These are phyloP conservation scores for Cotesia glomerata DNA, from an alignment of 1,140 invertebrate genomes.

Conservation along the genomic window DNA sequence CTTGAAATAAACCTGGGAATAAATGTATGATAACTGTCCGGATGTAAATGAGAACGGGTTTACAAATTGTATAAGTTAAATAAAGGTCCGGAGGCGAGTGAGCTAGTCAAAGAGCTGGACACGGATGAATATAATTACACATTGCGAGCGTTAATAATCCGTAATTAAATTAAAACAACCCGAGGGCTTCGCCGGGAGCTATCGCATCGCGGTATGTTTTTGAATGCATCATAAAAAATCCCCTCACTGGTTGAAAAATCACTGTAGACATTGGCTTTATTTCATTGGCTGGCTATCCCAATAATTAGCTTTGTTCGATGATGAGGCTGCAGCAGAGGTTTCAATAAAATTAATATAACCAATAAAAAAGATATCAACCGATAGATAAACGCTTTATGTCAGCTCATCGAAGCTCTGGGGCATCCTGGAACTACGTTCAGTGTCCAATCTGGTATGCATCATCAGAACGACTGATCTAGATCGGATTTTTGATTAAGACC, in stretches of 20 bases:
- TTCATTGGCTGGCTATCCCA: too few species aligned
- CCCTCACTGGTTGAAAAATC: not conserved
- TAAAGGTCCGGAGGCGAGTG: conserved; percentile 27
- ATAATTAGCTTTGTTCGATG: too few species aligned
- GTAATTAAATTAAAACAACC: conserved; percentile 48
- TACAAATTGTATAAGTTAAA: conserved; percentile 42
- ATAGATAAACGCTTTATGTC: not conserved
- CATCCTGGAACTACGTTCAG: not conserved
- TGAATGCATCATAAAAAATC: not conserved
- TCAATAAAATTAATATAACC: conserved; percentile 18
- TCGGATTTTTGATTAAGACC: conserved; percentile 35
- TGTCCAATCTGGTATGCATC: conserved; percentile 33
- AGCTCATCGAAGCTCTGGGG: conserved; percentile 21
- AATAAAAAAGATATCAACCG: not conserved
- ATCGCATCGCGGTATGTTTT: not conserved
- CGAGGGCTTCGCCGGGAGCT: conserved; percentile 30
- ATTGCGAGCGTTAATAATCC: conserved; percentile 42
- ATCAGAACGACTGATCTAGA: conserved; percentile 35
- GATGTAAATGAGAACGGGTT: conserved; percentile 19
- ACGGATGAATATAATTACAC: conserved; percentile 43
- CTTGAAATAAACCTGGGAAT: conserved; percentile 10
- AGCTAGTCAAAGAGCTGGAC: conserved; percentile 28
- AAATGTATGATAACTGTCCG: conserved; percentile 34
- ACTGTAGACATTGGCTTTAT: too few species aligned
- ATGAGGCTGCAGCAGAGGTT: conserved; percentile 15